A percentile compares a stretch with the other conserved stretches of the same genome.
Conservation (phyloP, 2,797 vertebrate genomes). For the Poecilia gillii region DNA sequence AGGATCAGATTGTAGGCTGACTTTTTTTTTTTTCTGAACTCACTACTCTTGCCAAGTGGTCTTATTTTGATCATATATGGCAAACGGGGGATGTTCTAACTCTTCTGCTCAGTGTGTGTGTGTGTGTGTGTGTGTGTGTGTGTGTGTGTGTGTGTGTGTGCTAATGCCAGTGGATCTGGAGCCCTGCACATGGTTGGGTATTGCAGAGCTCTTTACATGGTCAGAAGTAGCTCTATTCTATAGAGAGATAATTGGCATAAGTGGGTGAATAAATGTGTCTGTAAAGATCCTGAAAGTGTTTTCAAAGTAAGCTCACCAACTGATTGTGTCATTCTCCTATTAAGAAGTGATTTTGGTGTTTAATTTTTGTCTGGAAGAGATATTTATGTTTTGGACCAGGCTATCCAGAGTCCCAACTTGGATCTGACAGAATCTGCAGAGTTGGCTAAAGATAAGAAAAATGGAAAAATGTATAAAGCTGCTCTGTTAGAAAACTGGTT, state of each 20-base stretch:
- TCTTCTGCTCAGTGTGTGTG: slow-evolving; percentile 43
- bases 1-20: slow-evolving; percentile 61
- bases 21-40: slow-evolving; percentile 67
- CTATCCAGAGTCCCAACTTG: background rate
- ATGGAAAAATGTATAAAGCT: background rate
- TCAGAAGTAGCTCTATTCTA: slow-evolving; percentile 11
- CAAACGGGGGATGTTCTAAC: slow-evolving; percentile 65
- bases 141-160: slow-evolving; percentile 30
- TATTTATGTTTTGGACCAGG: background rate
- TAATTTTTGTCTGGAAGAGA: background rate
- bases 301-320: background rate
- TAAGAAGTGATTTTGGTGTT: background rate
- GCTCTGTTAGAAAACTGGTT: background rate
- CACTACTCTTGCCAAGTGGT: slow-evolving; percentile 60
- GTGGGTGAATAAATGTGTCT: background rate
- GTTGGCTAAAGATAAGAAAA: background rate
- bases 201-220: slow-evolving; percentile 44
- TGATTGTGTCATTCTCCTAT: background rate
- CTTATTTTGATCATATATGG: slow-evolving; percentile 81
- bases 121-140: slow-evolving; percentile 30
- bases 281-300: background rate
- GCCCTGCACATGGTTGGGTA: slow-evolving; percentile 33
- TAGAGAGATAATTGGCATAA: background rate
- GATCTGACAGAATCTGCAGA: background rate
- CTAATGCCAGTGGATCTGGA: slow-evolving; percentile 47